phyloP scores from a whole-genome alignment of 2,888 invertebrate genomes.

The Volucella inanis region DNA sequence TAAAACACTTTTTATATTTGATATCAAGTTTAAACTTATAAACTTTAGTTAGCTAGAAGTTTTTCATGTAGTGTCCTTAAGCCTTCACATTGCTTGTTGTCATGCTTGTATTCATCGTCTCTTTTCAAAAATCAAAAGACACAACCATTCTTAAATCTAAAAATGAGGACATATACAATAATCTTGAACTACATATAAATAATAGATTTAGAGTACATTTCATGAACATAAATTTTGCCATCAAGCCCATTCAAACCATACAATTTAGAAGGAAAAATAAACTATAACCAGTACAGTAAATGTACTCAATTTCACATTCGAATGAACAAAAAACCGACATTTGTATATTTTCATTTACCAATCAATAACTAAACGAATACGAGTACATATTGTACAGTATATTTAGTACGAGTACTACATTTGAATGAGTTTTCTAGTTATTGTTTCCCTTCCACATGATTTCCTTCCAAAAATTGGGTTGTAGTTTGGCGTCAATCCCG shows the following conservation, averaged over 20 bases:
- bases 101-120: too few species aligned
- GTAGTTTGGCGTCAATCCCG: constrained; percentile 34
- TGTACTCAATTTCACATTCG: constrained; percentile 29
- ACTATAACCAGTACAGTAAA: constrained; percentile 14
- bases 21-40: too few species aligned
- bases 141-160: too few species aligned
- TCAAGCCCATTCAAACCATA: constrained; percentile 18
- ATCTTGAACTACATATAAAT: too few species aligned
- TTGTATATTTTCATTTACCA: constrained; percentile 31
- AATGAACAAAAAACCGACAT: constrained; percentile 22
- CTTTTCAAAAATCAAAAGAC: too few species aligned
- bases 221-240: not conserved
- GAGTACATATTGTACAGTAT: constrained; percentile 12
- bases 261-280: not conserved
- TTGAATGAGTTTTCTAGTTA: constrained; percentile 44
- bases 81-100: too few species aligned
- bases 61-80: too few species aligned
- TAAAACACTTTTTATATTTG: too few species aligned
- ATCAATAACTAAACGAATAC: constrained; percentile 54
- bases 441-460: constrained; percentile 20
- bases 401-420: too few species aligned
- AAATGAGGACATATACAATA: too few species aligned
- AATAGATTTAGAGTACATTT: constrained; percentile 6
- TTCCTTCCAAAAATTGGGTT: constrained; percentile 47
- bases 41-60: too few species aligned